Base-by-base conservation (phyloP, 37 sponge, comb jelly and placozoan species). In the Oopsacas minuta region DNA sequence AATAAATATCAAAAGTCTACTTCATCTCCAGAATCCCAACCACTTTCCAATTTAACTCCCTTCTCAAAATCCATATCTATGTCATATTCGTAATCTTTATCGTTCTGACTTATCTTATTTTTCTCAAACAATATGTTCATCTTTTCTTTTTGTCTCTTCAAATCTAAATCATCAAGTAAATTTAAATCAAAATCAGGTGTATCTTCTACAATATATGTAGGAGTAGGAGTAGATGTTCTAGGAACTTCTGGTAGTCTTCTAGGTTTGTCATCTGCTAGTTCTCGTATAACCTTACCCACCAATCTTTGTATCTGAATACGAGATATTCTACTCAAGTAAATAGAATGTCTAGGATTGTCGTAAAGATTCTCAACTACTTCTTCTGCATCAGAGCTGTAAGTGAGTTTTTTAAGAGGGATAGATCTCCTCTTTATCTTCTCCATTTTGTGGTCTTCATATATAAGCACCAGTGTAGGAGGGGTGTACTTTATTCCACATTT, bases 101-200 rank as follows among this genome's bases (percentile, higher is more conserved):
- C 95, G 22, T 86, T 90, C 25, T 89, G 95, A 37, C 84, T 52
- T 20, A 88, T 17, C 39, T 83, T 53, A 39, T 90, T 85, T 1
- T 83, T 61, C 39, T 92, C 88, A 82, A 90, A 94, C 22, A 86
- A 17, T 23, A 52, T 52, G 0, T 94, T 87, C 95, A 94, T 94
- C 36, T 87, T 83, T 32, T 36, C 85, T 53, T 94, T 94, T 36
- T 37, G 38, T 36, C 39, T 0, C 0, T 15, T 38, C 42, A 92
- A 82, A 0, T 84, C 81, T 0, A 81, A 85, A 35, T 94, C 93
- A 35, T 35, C 51, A 15, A 84, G 86, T 69, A 85, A 90, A 81
- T 94, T 94, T 34, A 92, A 82, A 37, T 94, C 94, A 61, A 12
- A 61, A 25, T 61, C 75, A 12, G 22, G 20, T 25, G 5, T 12